These are phyloP conservation scores for Hipposideros armiger DNA, from an alignment of 2,113 vertebrate species.

Conservation along the genomic window DNA sequence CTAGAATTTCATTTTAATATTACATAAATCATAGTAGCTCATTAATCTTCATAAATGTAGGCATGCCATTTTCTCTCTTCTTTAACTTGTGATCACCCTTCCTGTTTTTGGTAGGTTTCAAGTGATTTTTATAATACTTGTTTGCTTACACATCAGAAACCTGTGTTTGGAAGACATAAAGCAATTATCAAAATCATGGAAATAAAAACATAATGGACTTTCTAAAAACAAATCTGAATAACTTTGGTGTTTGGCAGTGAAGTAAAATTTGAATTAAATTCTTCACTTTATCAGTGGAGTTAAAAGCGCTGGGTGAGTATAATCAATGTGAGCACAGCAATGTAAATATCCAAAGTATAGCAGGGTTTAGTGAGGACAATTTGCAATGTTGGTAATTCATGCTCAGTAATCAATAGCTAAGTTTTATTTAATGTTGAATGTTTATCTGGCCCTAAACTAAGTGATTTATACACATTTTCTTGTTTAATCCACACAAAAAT, in stretches of 20 bases:
- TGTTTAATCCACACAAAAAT: neutral
- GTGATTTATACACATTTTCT: conserved; percentile 1
- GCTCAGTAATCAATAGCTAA: conserved; percentile 13
- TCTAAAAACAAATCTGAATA: conserved; percentile 26
- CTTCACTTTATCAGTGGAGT: neutral
- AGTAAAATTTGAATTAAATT: conserved; percentile 36
- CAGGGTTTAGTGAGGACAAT: neutral
- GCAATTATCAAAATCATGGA: neutral
- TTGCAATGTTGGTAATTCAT: conserved; percentile 15
- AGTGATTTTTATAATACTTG: neutral
- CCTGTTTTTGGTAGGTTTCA: neutral
- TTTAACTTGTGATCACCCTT: neutral
- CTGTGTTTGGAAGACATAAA: neutral
- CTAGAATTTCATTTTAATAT: conserved; percentile 11
- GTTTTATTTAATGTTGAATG: neutral
- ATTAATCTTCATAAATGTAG: neutral
- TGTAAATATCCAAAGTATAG: neutral
- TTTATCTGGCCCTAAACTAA: conserved; percentile 23
- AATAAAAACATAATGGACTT: conserved; percentile 10
- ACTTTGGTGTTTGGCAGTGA: neutral
- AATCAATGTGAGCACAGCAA: neutral
- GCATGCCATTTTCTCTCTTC: neutral
- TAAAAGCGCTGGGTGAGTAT: neutral
- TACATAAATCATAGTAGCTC: neutral
- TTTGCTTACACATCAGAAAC: neutral